These are phyloP conservation scores for Apantesis nais DNA, from an alignment of 2,888 invertebrate genomes.

Conservation along the genomic window DNA sequence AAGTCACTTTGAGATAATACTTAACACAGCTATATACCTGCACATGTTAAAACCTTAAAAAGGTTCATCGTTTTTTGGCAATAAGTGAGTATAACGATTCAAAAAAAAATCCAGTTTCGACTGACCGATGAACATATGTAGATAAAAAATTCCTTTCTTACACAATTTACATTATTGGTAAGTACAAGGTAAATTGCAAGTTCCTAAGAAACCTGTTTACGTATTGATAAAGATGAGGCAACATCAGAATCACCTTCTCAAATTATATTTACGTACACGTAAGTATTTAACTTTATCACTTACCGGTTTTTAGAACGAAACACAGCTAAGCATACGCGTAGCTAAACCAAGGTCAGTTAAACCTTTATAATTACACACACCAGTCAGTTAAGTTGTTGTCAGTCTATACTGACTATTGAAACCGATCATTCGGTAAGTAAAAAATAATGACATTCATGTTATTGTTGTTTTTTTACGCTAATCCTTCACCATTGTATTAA, in stretches of 20 bases:
- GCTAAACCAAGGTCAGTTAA: neutral
- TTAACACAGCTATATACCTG: too few relatives aligned
- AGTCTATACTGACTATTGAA: too few relatives aligned
- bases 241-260: neutral
- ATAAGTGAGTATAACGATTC: neutral
- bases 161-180: neutral
- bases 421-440: neutral
- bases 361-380: neutral
- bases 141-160: neutral
- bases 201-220: neutral
- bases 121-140: neutral
- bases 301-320: conserved; percentile 1
- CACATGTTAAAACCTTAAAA: too few relatives aligned
- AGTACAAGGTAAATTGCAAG: neutral
- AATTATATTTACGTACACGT: neutral
- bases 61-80: too few relatives aligned
- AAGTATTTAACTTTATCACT: neutral
- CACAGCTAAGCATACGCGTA: neutral
- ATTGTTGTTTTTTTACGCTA: conserved; percentile 7
- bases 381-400: too few relatives aligned
- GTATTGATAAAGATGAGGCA: neutral
- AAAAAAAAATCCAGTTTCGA: neutral
- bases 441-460: neutral
- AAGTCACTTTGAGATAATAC: too few relatives aligned
- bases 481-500: too few relatives aligned